phyloP scores from a whole-genome alignment of 2,113 vertebrate genomes.

The Mastomys natalensis region DNA sequence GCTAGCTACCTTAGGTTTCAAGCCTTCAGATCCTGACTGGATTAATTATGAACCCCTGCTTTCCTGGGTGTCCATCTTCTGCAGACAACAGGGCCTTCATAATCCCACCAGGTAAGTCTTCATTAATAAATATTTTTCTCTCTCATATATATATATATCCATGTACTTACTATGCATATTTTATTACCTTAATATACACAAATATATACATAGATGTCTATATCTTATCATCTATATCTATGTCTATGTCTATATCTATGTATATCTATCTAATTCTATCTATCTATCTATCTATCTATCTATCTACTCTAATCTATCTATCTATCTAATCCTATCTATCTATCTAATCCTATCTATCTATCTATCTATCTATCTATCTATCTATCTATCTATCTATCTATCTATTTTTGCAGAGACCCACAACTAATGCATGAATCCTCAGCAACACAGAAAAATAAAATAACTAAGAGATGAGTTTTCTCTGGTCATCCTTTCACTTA shows the following conservation, averaged over 20 bases:
- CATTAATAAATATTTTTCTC: not conserved
- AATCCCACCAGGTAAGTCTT: not conserved
- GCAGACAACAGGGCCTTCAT: not conserved
- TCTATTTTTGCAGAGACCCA: not conserved
- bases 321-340: no score
- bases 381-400: no score
- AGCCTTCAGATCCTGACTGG: not conserved
- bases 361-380: no score
- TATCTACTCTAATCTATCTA: no score
- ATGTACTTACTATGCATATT: not conserved
- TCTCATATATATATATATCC: not conserved
- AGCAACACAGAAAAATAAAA: not conserved
- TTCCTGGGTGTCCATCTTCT: not conserved
- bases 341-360: no score
- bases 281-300: no score
- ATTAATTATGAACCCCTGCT: not conserved
- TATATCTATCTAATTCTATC: not conserved
- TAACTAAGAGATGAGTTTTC: not conserved
- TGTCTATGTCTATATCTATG: no score
- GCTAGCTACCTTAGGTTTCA: no score
- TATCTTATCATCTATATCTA: no score
- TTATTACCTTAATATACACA: not conserved
- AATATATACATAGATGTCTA: not conserved
- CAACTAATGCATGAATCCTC: not conserved
- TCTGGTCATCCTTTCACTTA: slow-evolving; percentile 20